Base-by-base conservation (phyloP, 2,888 invertebrate species). In the Yponomeuta cagnagella region DNA sequence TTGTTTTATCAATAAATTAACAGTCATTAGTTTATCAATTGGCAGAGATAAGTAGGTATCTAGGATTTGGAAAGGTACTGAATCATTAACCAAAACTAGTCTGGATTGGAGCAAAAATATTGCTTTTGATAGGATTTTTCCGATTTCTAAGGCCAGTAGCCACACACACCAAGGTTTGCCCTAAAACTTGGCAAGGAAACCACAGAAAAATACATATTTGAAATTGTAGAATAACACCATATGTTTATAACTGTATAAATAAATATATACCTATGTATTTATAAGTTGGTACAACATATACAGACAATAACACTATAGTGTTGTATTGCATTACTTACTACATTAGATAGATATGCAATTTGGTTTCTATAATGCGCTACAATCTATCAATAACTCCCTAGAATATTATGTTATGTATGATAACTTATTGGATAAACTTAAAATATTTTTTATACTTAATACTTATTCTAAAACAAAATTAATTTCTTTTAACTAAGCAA, bases 261-360 rank as follows among this genome's bases (percentile, higher is more conserved):
- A 58, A 15, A 58, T 5, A 9, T 58, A 58, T 15, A 58, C 52
- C 52, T 58, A 23, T 70, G 8, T 43, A 43, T 43, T 68, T n/a
- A 48, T 69, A n/a, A 82, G 82, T 80, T 80, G 77, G 80, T 85
- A 84, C 87, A 85, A 88, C 85, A 90, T 89, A 87, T 89, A 89
- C 88, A 89, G 82, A 89, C 79, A 84, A 76, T 58, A 15, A 69
- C 69, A 31, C 12, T 69, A 69, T 31, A 58, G 52, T 58, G 52
- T 31, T 15, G 10, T 30, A 33, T 52, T 58, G 23, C 31, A 52
- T 63, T n/a, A 48, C 23, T 23, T 33, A 31, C 58, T 58, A 52
- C 69, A 12, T 68, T 37, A 58, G 9, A 23, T 23, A 48, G 69
- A 69, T 69, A 69, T 69, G 69, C 31, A 69, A 69, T 52, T 69